Evolutionary conservation across 2,113 vertebrate genomes (phyloP).

Genomic region (Amphilophus citrinellus): DNA sequence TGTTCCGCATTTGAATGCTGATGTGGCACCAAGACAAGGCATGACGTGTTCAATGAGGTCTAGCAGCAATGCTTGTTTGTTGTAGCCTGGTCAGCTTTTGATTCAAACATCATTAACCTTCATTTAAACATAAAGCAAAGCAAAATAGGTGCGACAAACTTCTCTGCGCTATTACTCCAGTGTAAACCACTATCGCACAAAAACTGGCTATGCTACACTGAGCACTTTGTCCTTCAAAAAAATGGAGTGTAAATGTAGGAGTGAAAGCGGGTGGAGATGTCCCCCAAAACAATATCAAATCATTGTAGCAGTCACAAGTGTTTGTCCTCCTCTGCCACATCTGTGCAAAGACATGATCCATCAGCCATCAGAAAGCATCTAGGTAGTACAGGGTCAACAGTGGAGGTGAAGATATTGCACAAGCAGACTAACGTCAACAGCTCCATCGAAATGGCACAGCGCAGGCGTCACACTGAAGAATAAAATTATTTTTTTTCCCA

Average conservation of each 20-base stretch:
- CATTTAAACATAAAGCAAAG: conserved; percentile 47
- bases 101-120: conserved; percentile 51
- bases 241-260: conserved; percentile 52
- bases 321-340: conserved; percentile 44
- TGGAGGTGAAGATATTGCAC: conserved; percentile 79
- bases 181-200: conserved; percentile 49
- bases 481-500: conserved; percentile 57
- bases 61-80: conserved; percentile 78
- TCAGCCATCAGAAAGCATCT: conserved; percentile 55
- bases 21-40: conserved; percentile 77
- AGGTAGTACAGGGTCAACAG: conserved; percentile 67
- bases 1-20: conserved; percentile 43
- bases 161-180: conserved; percentile 40
- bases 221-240: conserved; percentile 57
- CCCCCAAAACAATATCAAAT: conserved; percentile 43
- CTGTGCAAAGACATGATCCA: conserved; percentile 59
- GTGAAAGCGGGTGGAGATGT: conserved; percentile 39
- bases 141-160: conserved; percentile 29
- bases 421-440: conserved; percentile 79
- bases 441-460: conserved; percentile 76
- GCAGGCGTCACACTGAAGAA: conserved; percentile 74
- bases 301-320: conserved; percentile 39
- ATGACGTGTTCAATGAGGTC: conserved; percentile 72
- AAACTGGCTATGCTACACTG: conserved; percentile 55
- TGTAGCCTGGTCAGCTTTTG: conserved; percentile 54